Percentiles rank a stretch among this genome's conserved stretches.
Conservation (phyloP, 1,140 invertebrate species). For the Mya arenaria region DNA sequence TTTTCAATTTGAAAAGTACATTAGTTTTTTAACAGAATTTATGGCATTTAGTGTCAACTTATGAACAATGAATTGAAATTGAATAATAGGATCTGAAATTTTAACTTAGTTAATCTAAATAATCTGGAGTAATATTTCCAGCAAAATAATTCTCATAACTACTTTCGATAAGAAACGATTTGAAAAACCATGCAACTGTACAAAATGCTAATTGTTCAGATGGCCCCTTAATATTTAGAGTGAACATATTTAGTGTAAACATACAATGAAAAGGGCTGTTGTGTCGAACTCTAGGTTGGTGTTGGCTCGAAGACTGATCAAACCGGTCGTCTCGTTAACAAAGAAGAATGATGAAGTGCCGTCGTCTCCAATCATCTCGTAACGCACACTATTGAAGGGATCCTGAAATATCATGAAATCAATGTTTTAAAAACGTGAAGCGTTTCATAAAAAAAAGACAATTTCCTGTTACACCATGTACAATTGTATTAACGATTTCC, state of each 20-base stretch:
- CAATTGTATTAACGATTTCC: too few species aligned
- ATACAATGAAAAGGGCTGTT: slow-evolving; percentile 53
- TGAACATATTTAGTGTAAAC: slow-evolving; percentile 2
- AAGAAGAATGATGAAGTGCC: slow-evolving; percentile 62
- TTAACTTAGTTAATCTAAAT: too few species aligned
- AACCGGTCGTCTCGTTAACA: slow-evolving; percentile 58
- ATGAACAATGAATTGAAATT: too few species aligned
- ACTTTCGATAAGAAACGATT: neutral
- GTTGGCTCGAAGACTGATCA: slow-evolving; percentile 50
- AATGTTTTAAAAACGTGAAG: too few species aligned
- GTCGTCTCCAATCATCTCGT: slow-evolving; percentile 74
- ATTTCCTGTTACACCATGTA: too few species aligned
- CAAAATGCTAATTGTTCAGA: neutral
- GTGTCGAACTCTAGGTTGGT: slow-evolving; percentile 50
- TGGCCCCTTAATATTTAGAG: neutral
- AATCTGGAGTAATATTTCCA: too few species aligned
- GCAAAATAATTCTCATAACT: too few species aligned
- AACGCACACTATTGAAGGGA: slow-evolving; percentile 66
- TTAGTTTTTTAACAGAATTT: too few species aligned
- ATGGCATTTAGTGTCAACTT: too few species aligned
- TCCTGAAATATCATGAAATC: slow-evolving; percentile 63
- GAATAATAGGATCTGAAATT: too few species aligned
- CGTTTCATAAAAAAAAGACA: too few species aligned
- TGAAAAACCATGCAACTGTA: neutral
- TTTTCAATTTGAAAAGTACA: too few species aligned